These are phyloP conservation scores for Atrichornis clamosus DNA, from an alignment of 2,113 vertebrate genomes.

Conservation along the genomic window DNA sequence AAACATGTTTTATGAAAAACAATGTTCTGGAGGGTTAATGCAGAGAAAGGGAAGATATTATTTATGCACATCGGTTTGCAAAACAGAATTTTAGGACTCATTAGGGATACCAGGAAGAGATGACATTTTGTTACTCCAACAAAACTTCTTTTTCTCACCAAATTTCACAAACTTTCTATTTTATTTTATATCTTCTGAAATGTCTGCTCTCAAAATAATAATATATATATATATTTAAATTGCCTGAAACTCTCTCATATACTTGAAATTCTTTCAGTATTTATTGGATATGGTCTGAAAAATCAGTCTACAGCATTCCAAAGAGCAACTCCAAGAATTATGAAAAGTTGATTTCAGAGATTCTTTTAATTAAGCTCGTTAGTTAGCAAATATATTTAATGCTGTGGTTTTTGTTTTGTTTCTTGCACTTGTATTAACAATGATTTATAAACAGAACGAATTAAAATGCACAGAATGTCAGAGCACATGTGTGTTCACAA, in stretches of 20 bases:
- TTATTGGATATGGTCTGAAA: constrained; percentile 41
- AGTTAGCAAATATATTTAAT: background rate
- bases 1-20: background rate
- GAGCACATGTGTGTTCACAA: background rate
- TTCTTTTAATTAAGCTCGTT: background rate
- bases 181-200: background rate
- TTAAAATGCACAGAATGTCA: background rate
- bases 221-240: background rate
- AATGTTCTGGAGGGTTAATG: background rate
- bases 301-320: constrained; percentile 30
- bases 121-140: background rate
- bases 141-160: background rate
- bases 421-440: background rate
- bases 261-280: constrained; percentile 47
- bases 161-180: background rate
- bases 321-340: constrained; percentile 9
- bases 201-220: background rate
- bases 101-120: background rate
- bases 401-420: background rate
- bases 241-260: background rate
- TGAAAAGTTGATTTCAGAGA: background rate
- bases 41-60: accelerated
- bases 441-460: background rate
- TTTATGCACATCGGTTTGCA: background rate
- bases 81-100: background rate